Percentiles rank a stretch among this genome's conserved stretches.
Evolutionary conservation across 2,113 vertebrate species (phyloP).

Genomic region (Phodopus roborovskii): DNA sequence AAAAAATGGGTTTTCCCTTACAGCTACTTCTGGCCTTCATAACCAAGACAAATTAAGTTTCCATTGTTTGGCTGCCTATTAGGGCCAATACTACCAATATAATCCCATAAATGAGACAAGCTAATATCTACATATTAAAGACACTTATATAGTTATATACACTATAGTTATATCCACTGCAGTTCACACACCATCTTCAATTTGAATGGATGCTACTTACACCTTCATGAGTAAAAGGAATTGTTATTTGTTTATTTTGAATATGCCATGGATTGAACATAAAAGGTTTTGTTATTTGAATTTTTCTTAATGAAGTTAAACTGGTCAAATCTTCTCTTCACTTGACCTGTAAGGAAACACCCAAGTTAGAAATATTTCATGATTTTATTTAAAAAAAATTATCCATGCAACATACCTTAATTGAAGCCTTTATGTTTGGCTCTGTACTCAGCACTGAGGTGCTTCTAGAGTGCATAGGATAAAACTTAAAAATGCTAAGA

Average conservation of each 20-base stretch:
- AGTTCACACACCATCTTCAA: background rate
- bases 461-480: background rate
- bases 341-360: background rate
- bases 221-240: background rate
- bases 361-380: background rate
- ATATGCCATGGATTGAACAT: background rate
- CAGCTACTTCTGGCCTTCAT: background rate
- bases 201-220: background rate
- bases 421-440: background rate
- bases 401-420: background rate
- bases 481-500: background rate
- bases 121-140: background rate
- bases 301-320: background rate
- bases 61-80: background rate
- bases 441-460: background rate
- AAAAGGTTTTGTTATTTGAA: slow-evolving; percentile 1
- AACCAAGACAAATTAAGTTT: background rate
- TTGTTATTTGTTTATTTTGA: background rate
- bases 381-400: background rate
- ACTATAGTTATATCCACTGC: background rate
- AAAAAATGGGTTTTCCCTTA: background rate
- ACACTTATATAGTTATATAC: background rate
- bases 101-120: background rate
- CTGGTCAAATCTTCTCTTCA: background rate
- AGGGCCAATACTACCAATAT: background rate